These are phyloP conservation scores for Eriocheir sinensis DNA, from an alignment of 1,140 invertebrate species.

Conservation along the genomic window DNA sequence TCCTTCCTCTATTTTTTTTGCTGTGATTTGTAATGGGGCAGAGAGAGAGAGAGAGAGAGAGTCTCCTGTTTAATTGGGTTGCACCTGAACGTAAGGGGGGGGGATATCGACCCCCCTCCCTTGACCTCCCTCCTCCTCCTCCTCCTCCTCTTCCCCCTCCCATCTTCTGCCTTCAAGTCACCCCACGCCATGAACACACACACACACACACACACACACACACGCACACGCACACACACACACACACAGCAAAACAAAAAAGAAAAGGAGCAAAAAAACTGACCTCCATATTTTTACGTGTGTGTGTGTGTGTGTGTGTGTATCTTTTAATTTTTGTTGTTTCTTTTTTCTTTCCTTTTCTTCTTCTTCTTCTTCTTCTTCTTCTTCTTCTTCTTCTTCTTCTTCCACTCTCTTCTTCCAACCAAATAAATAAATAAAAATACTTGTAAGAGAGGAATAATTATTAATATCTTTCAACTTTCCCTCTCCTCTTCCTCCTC, in stretches of 20 bases:
- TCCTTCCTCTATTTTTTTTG: not conserved
- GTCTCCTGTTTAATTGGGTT: too few relatives aligned
- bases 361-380: not conserved
- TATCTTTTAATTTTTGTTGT: not conserved
- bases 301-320: not conserved
- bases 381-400: not conserved
- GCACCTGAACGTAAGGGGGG: too few relatives aligned
- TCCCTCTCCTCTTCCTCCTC: not conserved
- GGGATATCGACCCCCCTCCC: not conserved
- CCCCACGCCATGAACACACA: not conserved
- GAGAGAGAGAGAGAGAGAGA: too few relatives aligned
- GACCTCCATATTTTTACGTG: not conserved
- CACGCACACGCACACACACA: conserved; percentile 39
- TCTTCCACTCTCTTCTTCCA: too few relatives aligned
- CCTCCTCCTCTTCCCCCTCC: conserved; percentile 26
- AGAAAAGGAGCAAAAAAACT: not conserved
- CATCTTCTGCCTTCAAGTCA: not conserved
- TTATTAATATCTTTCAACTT: not conserved
- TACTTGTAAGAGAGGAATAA: too few relatives aligned
- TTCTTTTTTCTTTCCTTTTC: not conserved
- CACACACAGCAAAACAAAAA: too few relatives aligned
- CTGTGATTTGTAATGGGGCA: too few relatives aligned
- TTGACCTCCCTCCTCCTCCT: not conserved
- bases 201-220: not conserved
- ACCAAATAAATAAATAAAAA: too few relatives aligned